Base-by-base conservation (phyloP, 2,113 vertebrate genomes). In the Malaclemys terrapin region DNA sequence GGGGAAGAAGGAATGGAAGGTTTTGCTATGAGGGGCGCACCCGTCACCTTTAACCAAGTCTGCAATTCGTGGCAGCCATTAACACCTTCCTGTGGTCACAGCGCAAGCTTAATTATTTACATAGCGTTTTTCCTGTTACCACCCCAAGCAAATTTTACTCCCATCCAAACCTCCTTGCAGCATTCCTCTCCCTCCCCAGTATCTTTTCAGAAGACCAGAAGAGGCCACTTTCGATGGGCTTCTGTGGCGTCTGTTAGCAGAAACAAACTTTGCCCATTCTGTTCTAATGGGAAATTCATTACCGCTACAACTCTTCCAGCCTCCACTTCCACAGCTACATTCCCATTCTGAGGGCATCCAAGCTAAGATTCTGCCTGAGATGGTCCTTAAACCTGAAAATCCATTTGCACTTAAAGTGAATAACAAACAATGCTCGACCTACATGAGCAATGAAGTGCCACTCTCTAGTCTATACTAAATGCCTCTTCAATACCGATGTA, bases 381-480 rank as follows among this genome's bases (percentile, higher is more conserved):
- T 45, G 38, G 11, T 25, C 38, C 22, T 45, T 25, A 76, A 76
- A 22, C 72, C 11, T 76, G 72, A 42, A 76, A 76, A 42, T 22
- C 20, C 10, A 76, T 65, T 72, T 89, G 11, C 20, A 80, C 76
- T 92, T 84, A 14, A 0, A 92, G 86, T 65, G 42, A 92, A 22
- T 1, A 84, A 56, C 35, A 85, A 3, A 45, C 52, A 93, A 0
- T 0, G 31, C 49, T 84, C n/a, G 45, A 5, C 42, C 25, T 6
- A 7, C 27, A 49, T 22, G 27, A n/a, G 85, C 20, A 72, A 76
- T 9, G 35, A 53, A 82, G 38, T 59, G 56, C 19, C 2, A 1
- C 52, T 82, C 92, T 93, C 52, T 31, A 87, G n/a, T 22, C 12
- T 38, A 3, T 31, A 84, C 83, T 87, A 89, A 82, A 80, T 45